Conservation (phyloP, 2,888 invertebrate genomes). For the Drosophila eohydei region DNA sequence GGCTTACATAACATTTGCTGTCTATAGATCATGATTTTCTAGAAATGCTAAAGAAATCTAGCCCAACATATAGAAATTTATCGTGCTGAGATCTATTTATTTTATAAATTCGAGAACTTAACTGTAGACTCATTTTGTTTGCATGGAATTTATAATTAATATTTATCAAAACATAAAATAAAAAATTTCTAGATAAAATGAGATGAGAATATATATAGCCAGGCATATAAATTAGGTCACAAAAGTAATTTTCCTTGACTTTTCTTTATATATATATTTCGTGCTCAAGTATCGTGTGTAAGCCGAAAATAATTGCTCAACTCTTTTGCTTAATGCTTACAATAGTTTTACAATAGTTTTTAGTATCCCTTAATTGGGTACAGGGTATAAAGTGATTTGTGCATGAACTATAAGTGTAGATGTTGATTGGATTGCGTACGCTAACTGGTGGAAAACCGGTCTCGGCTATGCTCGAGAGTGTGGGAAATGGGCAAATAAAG, state of each 20-base stretch:
- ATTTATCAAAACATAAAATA: no score
- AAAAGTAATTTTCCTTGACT: background rate
- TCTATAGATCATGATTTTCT: background rate
- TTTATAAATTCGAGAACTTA: background rate
- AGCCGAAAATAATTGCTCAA: background rate
- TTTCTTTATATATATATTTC: background rate
- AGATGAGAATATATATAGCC: background rate
- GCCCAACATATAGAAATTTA: background rate
- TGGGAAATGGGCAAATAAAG: constrained; percentile 65
- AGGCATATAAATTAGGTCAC: background rate
- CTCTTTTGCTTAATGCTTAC: background rate
- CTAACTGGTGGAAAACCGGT: constrained; percentile 56
- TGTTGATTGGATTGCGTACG: constrained; percentile 43
- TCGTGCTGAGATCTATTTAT: background rate
- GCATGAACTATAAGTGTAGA: constrained; percentile 8
- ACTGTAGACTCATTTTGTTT: background rate
- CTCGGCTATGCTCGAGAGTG: constrained; percentile 41
- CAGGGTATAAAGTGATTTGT: constrained; percentile 15
- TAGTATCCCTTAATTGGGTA: constrained; percentile 11
- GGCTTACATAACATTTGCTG: no score
- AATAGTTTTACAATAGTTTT: background rate
- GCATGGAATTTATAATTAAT: background rate
- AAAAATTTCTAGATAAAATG: background rate
- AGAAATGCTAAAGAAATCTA: background rate
- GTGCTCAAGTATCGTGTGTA: background rate